phyloP scores from a whole-genome alignment of 1,140 invertebrate species.

The Drosophila suzukii region DNA sequence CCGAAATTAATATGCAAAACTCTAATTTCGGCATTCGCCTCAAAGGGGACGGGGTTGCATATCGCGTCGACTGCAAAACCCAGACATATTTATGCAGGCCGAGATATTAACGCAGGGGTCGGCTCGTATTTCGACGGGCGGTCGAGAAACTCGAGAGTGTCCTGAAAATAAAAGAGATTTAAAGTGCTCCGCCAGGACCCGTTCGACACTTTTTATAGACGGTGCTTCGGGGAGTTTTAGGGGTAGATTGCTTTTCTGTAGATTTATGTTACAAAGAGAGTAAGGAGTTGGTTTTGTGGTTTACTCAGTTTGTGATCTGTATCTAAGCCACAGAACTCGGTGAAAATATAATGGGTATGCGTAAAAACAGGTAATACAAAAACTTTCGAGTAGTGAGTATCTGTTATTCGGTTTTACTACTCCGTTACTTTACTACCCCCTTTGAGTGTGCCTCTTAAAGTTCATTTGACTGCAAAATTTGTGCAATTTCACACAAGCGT shows the following conservation, averaged over 20 bases:
- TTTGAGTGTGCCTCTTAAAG: constrained; percentile 24
- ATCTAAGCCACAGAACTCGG: too few species aligned
- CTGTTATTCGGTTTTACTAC: background rate
- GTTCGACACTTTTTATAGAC: constrained; percentile 24
- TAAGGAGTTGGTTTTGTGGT: too few species aligned
- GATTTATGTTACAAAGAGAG: background rate
- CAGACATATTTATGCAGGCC: constrained; percentile 64
- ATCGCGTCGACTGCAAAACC: constrained; percentile 41
- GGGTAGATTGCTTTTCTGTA: background rate
- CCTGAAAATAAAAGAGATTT: constrained; percentile 42
- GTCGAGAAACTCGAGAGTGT: constrained; percentile 22
- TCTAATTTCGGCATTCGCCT: constrained; percentile 53
- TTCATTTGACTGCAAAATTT: constrained; percentile 52
- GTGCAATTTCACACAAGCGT: constrained; percentile 49
- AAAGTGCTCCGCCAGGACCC: constrained; percentile 25
- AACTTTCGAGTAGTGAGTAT: background rate
- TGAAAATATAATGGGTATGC: too few species aligned
- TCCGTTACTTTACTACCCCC: background rate
- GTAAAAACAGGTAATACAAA: too few species aligned
- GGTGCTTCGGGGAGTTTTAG: background rate
- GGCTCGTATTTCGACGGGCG: constrained; percentile 44
- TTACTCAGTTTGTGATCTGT: too few species aligned
- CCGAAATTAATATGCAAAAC: constrained; percentile 68
- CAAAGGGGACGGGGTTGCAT: constrained; percentile 26
- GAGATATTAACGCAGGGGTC: constrained; percentile 51